Conservation (phyloP, 2,888 invertebrate genomes). For the Mythimna lalbum region DNA sequence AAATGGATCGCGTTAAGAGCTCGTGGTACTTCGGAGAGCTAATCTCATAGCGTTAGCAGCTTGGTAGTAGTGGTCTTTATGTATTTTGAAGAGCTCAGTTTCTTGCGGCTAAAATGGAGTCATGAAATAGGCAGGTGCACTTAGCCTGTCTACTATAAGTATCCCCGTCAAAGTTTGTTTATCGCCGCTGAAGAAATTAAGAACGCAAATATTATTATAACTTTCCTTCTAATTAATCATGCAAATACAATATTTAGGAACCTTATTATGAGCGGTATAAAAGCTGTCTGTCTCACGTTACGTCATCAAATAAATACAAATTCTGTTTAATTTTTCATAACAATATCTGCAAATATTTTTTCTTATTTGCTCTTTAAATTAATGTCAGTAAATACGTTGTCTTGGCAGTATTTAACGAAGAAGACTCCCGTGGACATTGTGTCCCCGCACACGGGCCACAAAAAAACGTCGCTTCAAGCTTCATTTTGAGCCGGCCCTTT, state of each 20-base stretch:
- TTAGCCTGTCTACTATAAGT: conserved; percentile 22
- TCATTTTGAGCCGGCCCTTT: too few relatives aligned
- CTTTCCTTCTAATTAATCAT: background rate
- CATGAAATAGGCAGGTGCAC: conserved; percentile 27
- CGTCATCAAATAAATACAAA: conserved; percentile 16
- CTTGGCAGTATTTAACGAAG: conserved; percentile 22
- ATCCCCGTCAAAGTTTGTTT: conserved; percentile 28
- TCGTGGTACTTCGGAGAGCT: background rate
- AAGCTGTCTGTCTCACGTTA: background rate
- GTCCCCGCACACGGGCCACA: too few relatives aligned
- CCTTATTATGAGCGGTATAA: background rate
- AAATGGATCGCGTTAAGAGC: too few relatives aligned
- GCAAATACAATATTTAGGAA: conserved; percentile 4
- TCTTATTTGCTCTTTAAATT: conserved; percentile 5
- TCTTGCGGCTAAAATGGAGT: conserved; percentile 17
- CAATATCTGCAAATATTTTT: conserved; percentile 1
- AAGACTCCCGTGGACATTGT: conserved; percentile 36
- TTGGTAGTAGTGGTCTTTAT: background rate
- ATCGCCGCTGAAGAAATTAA: conserved; percentile 10
- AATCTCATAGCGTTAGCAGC: background rate
- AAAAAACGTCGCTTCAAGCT: too few relatives aligned
- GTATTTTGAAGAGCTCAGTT: conserved; percentile 26
- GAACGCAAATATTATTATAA: conserved; percentile 17
- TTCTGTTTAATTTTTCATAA: background rate
- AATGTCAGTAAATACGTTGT: conserved; percentile 15